Evolutionary conservation across 2,113 vertebrate species (phyloP), one percentile per base, ranked within the genome.

Genomic region (Enhydra lutris): DNA sequence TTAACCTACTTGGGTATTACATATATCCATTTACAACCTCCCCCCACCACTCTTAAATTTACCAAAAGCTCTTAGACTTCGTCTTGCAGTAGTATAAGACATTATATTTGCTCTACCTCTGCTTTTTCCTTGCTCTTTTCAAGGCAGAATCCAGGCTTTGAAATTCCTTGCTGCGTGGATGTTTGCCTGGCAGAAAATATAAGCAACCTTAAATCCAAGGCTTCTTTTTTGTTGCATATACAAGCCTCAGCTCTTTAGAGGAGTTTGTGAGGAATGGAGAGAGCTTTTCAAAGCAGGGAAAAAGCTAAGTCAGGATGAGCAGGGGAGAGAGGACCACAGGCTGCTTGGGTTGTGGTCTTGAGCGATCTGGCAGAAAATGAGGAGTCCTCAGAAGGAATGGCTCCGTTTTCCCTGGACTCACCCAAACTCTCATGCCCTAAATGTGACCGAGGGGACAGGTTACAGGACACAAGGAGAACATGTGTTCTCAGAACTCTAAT

Each of bases 161-260:
- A 89, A 80, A 87, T 89, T 96, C 36, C 26, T 95, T 94, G 45
- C 42, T 89, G 36, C 39, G 57, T 21, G 34, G 71, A 47, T 78
- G 47, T 67, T 65, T 89, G 21, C 9, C n/a, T 89, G n/a, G 84
- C 52, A 67, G 39, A 92, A 96, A 95, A 80, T 23, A 89, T 39
- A 96, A 80, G 34, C 39, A 63, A n/a, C 78, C 39, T 85, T 91
- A 97, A 91, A 91, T 71, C 10, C 34, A 86, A 95, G 88, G 24
- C 14, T 59, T 65, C 6, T 82, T 45, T 88, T 73, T 80, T 76
- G 36, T 61, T 88, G 79, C 80, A 31, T 50, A 65, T 87, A 36
- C 81, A 91, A 96, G 69, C 39, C 36, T 59, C 23, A 81, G 83
- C 23, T 9, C 6, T 88, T 71, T 71, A 45, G 82, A 91, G 79